Conservation (phyloP, 2,888 invertebrate species). For the Caenorhabditis drosophilae region DNA sequence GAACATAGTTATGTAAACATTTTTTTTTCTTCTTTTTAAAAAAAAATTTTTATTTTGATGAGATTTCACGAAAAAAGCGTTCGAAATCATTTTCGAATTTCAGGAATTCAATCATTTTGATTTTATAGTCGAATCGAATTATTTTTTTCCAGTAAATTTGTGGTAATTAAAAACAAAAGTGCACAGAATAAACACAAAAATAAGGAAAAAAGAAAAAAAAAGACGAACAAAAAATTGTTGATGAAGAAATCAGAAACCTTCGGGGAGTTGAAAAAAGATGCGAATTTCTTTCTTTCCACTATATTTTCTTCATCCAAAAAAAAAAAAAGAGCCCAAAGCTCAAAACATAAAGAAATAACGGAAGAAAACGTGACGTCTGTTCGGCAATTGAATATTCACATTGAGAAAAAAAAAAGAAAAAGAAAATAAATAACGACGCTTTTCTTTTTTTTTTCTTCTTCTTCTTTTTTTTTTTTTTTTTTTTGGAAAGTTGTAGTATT, state of each 20-base stretch:
- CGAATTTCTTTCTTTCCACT: not conserved
- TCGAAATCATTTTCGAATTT: too few relatives aligned
- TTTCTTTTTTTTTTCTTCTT: too few relatives aligned
- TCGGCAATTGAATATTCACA: slow-evolving; percentile 11
- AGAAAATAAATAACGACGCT: too few relatives aligned
- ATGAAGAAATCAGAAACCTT: slow-evolving; percentile 32
- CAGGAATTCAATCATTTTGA: too few relatives aligned
- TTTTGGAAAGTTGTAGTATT: too few relatives aligned
- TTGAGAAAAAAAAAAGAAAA: not conserved
- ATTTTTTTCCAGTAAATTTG: too few relatives aligned
- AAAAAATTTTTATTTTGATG: too few relatives aligned
- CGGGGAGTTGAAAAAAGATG: slow-evolving; percentile 10
- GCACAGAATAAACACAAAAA: slow-evolving; percentile 2
- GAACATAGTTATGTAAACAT: not conserved
- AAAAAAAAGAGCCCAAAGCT: slow-evolving; percentile 13
- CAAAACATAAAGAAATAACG: slow-evolving; percentile 6
- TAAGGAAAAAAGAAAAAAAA: slow-evolving; percentile 4
- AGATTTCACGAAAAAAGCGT: too few relatives aligned
- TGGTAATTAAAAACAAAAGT: too few relatives aligned
- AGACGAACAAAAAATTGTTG: not conserved
- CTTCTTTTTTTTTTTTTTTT: too few relatives aligned
- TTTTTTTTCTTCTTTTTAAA: too few relatives aligned
- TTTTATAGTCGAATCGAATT: too few relatives aligned
- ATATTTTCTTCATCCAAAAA: slow-evolving; percentile 2
- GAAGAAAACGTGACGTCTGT: slow-evolving; percentile 20